These are phyloP conservation scores for Acronicta psi DNA, from an alignment of 2,888 invertebrate genomes.

Conservation along the genomic window DNA sequence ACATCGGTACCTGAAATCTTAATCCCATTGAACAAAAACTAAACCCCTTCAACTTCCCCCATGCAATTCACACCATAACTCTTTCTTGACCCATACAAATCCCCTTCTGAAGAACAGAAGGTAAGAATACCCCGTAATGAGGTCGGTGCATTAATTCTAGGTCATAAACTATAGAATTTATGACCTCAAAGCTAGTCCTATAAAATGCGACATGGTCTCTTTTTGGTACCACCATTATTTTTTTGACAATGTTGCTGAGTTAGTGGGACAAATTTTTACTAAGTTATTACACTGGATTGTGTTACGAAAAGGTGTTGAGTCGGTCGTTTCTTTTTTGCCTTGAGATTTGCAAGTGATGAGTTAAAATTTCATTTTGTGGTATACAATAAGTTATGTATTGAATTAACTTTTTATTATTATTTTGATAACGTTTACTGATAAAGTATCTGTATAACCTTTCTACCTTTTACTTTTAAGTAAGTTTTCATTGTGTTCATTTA, in stretches of 20 bases:
- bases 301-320: slow-evolving; percentile 65
- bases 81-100: slow-evolving; percentile 86
- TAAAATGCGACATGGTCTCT: slow-evolving; percentile 85
- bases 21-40: slow-evolving; percentile 53
- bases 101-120: slow-evolving; percentile 62
- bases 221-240: slow-evolving; percentile 71
- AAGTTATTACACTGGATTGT: slow-evolving; percentile 58
- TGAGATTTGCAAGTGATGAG: background rate
- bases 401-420: too few relatives aligned
- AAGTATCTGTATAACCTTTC: too few relatives aligned
- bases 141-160: slow-evolving; percentile 85
- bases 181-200: slow-evolving; percentile 78
- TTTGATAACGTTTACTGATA: too few relatives aligned
- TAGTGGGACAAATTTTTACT: slow-evolving; percentile 79
- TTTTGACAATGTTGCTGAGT: slow-evolving; percentile 82
- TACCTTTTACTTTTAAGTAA: too few relatives aligned
- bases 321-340: slow-evolving; percentile 17
- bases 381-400: too few relatives aligned
- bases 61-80: slow-evolving; percentile 81
- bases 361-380: background rate
- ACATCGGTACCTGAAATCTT: slow-evolving; percentile 54
- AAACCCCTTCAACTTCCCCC: slow-evolving; percentile 64
- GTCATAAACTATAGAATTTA: slow-evolving; percentile 86
- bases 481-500: too few relatives aligned
- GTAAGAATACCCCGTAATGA: slow-evolving; percentile 87